Evolutionary conservation across 2,113 vertebrate species (phyloP).

Genomic region (Dasyprocta punctata): DNA sequence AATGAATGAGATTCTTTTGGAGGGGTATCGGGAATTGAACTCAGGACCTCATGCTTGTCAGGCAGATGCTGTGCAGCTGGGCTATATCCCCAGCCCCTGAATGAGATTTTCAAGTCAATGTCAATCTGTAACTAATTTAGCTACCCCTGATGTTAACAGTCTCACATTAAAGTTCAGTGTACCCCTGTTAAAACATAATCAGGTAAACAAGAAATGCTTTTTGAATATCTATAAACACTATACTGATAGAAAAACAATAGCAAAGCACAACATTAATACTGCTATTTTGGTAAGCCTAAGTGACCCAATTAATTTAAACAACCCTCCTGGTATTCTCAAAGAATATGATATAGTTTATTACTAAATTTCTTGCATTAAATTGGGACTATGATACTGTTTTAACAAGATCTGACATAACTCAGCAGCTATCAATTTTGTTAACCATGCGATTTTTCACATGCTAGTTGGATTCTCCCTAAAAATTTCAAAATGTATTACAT

Average conservation of each 20-base stretch:
- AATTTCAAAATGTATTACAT: not conserved
- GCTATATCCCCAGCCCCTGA: not conserved
- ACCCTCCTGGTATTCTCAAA: not conserved
- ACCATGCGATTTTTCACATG: not conserved
- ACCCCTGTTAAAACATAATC: not conserved
- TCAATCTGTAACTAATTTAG: not conserved
- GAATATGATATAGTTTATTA: not conserved
- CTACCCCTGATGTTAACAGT: not conserved
- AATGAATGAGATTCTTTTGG: not conserved
- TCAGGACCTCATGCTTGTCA: no score
- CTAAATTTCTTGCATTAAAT: not conserved
- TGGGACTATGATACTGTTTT: not conserved
- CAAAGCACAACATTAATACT: not conserved
- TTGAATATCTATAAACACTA: not conserved
- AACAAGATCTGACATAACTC: not conserved
- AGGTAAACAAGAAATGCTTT: not conserved
- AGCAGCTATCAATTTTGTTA: not conserved
- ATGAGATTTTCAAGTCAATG: not conserved
- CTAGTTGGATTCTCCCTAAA: not conserved
- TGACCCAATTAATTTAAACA: not conserved
- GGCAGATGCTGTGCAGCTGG: no score
- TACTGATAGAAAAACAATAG: not conserved
- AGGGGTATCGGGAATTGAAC: no score
- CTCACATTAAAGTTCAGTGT: not conserved
- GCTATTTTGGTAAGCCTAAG: not conserved